A percentile compares a stretch with the other conserved stretches of the same genome.
Conservation (phyloP, 2,888 invertebrate species). For the Drosophila recens region DNA sequence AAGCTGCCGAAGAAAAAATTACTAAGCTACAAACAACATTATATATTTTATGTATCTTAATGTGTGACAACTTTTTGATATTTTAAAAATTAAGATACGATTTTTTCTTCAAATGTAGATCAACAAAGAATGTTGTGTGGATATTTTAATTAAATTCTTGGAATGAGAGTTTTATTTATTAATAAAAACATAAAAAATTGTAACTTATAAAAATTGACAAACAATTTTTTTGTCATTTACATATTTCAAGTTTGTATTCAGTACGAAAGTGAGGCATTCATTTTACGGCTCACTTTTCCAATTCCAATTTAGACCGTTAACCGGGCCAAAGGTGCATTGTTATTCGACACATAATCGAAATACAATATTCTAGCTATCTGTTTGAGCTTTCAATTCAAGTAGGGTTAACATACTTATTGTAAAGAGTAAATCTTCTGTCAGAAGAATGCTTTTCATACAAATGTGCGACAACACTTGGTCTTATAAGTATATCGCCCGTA, state of each 20-base stretch:
- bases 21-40: too few species aligned
- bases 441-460: background rate
- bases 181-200: too few species aligned
- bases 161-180: too few species aligned
- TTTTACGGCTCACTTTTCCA: background rate
- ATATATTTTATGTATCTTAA: too few species aligned
- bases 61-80: too few species aligned
- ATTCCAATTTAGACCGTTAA: background rate
- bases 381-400: background rate
- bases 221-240: too few species aligned
- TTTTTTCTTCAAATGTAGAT: too few species aligned
- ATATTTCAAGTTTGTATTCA: background rate
- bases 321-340: background rate
- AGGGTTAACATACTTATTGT: background rate
- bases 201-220: too few species aligned
- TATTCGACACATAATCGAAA: background rate
- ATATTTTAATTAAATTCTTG: too few species aligned
- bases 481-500: background rate
- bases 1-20: too few species aligned
- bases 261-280: background rate
- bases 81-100: too few species aligned
- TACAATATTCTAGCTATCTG: background rate
- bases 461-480: background rate
- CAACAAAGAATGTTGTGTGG: too few species aligned
- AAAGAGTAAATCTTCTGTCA: background rate